A percentile compares a stretch with the other conserved stretches of the same genome.
phyloP scores from a whole-genome alignment of 2,888 invertebrate genomes.

The Bursaphelenchus okinawaensis region DNA sequence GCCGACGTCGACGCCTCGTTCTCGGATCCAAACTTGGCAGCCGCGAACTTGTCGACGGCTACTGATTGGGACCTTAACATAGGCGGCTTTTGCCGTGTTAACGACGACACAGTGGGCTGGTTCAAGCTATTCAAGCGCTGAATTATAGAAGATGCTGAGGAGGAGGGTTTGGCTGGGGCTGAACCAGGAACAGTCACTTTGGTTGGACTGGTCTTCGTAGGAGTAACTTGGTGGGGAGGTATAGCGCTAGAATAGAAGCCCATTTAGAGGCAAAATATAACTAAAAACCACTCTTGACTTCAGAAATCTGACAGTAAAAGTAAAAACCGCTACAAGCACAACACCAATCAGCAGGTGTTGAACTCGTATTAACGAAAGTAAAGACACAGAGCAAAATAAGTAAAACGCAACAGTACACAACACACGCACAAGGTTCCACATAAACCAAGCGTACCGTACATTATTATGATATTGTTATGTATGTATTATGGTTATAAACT shows the following conservation, averaged over 20 bases:
- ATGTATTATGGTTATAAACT: too few relatives aligned
- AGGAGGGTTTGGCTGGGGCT: neutral
- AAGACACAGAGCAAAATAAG: neutral
- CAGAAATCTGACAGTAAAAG: neutral
- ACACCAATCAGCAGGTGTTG: too few relatives aligned
- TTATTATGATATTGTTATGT: too few relatives aligned
- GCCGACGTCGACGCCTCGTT: neutral
- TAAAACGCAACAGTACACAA: neutral
- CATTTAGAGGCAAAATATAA: neutral
- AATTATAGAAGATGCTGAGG: neutral
- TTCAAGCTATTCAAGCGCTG: conserved; percentile 10
- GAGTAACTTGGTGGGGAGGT: neutral
- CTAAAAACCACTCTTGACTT: neutral
- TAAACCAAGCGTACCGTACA: too few relatives aligned
- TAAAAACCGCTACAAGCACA: neutral
- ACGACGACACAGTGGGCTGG: conserved; percentile 3
- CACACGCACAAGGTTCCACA: too few relatives aligned
- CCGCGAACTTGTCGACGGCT: neutral
- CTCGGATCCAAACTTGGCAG: neutral
- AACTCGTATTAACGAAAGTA: neutral
- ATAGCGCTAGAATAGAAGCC: neutral
- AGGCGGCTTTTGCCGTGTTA: conserved; percentile 3
- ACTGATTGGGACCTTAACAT: conserved; percentile 1
- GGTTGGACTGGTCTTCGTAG: neutral
- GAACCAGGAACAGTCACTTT: neutral